phyloP scores from a whole-genome alignment of 2,797 vertebrate species.

The Enteromius mattozi region DNA sequence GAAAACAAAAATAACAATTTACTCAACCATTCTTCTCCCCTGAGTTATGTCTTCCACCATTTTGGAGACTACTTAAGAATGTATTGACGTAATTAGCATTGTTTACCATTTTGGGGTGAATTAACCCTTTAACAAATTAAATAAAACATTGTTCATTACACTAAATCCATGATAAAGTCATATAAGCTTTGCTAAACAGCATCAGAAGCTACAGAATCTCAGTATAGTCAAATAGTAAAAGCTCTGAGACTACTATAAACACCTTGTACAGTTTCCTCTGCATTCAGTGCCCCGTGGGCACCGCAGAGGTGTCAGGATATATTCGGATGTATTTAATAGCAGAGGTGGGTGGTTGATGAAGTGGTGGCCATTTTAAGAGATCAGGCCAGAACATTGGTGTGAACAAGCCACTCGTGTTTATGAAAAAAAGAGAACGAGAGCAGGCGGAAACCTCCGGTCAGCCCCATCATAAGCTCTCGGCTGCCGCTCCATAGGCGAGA shows the following conservation, averaged over 20 bases:
- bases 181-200: neutral
- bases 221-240: neutral
- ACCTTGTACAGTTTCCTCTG: neutral
- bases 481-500: constrained; percentile 49
- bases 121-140: too few relatives aligned
- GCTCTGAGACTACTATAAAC: constrained; percentile 24
- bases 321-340: constrained; percentile 49
- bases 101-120: too few relatives aligned
- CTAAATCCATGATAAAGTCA: neutral
- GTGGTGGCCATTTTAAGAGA: constrained; percentile 62
- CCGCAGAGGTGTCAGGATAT: constrained; percentile 24
- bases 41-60: too few relatives aligned
- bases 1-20: too few relatives aligned
- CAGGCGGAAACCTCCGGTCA: constrained; percentile 53
- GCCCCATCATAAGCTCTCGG: constrained; percentile 57
- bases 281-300: neutral
- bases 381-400: constrained; percentile 53
- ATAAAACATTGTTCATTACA: neutral
- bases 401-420: constrained; percentile 62
- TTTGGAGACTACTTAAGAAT: too few relatives aligned
- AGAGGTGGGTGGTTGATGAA: constrained; percentile 56
- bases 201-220: constrained; percentile 2
- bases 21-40: too few relatives aligned
- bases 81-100: too few relatives aligned
- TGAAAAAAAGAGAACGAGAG: constrained; percentile 51